Conservation (phyloP, 2,797 vertebrate genomes). For the Sebastiscus tertius region DNA sequence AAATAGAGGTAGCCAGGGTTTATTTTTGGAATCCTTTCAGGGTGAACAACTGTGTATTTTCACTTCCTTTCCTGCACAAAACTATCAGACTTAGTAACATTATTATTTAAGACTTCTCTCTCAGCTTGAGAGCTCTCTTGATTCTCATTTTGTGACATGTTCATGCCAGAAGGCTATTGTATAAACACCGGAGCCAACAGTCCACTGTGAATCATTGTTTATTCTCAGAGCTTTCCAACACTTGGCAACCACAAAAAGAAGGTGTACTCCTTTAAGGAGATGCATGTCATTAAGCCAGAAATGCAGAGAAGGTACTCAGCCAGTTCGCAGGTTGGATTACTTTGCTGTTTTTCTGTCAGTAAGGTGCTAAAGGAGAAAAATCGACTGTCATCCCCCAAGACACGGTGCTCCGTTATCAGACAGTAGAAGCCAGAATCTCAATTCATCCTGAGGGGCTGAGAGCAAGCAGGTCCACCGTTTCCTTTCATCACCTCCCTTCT, state of each 20-base stretch:
- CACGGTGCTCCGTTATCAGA: conserved; percentile 63
- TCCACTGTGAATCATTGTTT: background rate
- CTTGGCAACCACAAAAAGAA: background rate
- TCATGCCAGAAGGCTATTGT: background rate
- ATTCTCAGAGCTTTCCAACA: background rate
- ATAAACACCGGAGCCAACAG: background rate
- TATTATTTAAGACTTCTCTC: background rate
- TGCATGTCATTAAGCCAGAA: conserved; percentile 47
- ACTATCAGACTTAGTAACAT: background rate
- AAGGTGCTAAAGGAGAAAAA: conserved; percentile 68
- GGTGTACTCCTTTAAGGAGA: conserved; percentile 1
- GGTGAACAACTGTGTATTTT: background rate
- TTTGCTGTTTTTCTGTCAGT: conserved; percentile 48
- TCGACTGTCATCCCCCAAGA: conserved; percentile 60
- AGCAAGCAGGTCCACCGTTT: conserved; percentile 21
- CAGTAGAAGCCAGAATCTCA: conserved; percentile 54
- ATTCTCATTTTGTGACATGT: background rate
- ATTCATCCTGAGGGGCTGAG: conserved; percentile 50
- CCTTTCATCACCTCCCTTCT: conserved; percentile 46
- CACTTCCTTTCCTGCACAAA: background rate
- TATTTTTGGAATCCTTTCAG: background rate
- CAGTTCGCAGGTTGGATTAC: conserved; percentile 44
- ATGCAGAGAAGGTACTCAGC: conserved; percentile 2
- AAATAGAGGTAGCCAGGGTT: background rate
- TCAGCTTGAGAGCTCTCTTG: background rate